A percentile compares a stretch with the other conserved stretches of the same genome.
These are phyloP conservation scores for Radopholus similis DNA, from an alignment of 1,140 invertebrate species.

Conservation along the genomic window DNA sequence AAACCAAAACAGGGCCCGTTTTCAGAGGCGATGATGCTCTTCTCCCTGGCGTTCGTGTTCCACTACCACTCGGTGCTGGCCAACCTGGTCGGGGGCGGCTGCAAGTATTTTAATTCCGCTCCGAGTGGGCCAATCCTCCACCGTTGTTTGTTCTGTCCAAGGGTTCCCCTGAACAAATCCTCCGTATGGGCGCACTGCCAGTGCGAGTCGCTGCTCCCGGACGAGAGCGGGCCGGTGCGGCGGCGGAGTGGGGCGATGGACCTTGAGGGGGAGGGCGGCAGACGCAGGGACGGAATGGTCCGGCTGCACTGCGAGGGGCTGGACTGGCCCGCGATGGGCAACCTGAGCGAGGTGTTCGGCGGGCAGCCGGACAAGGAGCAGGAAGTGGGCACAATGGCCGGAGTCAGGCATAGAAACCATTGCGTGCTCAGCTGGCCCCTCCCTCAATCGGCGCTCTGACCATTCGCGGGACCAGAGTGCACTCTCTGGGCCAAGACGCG, in stretches of 20 bases:
- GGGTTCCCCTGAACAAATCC: no score
- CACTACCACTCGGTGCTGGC: no score
- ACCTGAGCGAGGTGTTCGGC: not conserved
- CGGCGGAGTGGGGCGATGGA: not conserved
- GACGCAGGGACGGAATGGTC: not conserved
- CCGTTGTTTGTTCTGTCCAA: no score
- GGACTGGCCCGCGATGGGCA: not conserved
- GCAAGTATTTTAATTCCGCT: no score
- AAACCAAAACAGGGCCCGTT: no score
- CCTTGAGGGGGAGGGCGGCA: not conserved
- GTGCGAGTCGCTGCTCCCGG: not conserved
- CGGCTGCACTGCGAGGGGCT: not conserved
- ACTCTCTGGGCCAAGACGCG: conserved; percentile 34
- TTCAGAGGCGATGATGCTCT: no score
- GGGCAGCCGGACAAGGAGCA: not conserved
- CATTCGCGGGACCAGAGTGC: conserved; percentile 15
- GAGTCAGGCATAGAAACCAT: not conserved
- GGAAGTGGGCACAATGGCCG: not conserved
- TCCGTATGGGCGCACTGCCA: not conserved
- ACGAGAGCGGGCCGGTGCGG: no score
- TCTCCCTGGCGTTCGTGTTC: no score
- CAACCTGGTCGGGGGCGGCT: no score
- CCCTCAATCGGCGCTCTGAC: conserved; percentile 18
- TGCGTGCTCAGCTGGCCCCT: not conserved
- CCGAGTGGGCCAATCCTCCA: no score